phyloP scores from a whole-genome alignment of 2,797 vertebrate genomes.

The Tarsius wallacei region DNA sequence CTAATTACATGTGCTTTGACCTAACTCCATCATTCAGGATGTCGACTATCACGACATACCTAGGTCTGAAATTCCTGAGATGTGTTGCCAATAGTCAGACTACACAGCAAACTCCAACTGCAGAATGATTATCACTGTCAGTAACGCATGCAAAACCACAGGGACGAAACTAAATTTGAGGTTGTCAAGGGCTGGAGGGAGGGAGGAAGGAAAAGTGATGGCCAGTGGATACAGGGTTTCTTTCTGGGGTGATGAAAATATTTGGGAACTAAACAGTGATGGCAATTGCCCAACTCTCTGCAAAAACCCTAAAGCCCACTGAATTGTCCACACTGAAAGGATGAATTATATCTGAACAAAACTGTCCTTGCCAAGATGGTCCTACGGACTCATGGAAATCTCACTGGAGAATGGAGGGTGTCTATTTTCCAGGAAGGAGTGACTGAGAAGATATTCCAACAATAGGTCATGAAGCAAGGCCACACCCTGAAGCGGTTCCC shows the following conservation, averaged over 20 bases:
- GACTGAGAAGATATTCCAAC: background rate
- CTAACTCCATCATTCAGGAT: slow-evolving; percentile 7
- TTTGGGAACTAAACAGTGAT: background rate
- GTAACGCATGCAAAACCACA: slow-evolving; percentile 16
- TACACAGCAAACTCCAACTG: slow-evolving; percentile 43
- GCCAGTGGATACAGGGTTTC: background rate
- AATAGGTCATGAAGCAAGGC: background rate
- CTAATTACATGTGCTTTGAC: slow-evolving; percentile 59
- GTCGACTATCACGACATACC: background rate
- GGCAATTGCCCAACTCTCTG: background rate
- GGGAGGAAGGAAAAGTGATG: background rate
- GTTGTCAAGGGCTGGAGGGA: background rate
- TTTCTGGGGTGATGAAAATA: background rate
- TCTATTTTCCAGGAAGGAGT: background rate
- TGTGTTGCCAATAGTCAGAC: background rate
- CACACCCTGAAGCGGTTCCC: background rate
- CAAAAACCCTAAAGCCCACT: slow-evolving; percentile 30
- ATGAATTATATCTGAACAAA: slow-evolving; percentile 35
- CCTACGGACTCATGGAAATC: background rate
- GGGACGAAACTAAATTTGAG: background rate
- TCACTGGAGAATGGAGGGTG: background rate
- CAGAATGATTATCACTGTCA: slow-evolving; percentile 70
- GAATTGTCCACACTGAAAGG: background rate
- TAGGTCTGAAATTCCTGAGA: slow-evolving; percentile 61
- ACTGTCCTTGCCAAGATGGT: background rate